phyloP scores from a whole-genome alignment of 2,113 vertebrate genomes.

The Eptatretus burgeri region DNA sequence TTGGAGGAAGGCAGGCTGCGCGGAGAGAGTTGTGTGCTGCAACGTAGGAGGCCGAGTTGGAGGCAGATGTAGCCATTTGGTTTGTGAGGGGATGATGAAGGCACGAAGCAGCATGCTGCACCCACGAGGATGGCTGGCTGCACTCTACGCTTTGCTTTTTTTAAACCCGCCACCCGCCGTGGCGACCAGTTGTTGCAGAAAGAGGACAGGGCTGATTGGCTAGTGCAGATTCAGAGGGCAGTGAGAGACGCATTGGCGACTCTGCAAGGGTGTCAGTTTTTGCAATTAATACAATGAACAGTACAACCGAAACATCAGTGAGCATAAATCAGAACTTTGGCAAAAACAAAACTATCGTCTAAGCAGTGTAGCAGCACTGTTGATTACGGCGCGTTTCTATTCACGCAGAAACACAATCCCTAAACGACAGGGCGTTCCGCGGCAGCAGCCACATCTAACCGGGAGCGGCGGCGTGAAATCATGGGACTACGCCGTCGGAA shows the following conservation, averaged over 20 bases:
- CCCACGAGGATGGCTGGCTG: slow-evolving; percentile 2
- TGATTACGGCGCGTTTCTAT: too few relatives aligned
- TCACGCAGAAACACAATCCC: too few relatives aligned
- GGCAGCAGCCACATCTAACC: not conserved
- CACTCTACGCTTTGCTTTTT: not conserved
- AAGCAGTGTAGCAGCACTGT: too few relatives aligned
- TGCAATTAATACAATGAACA: slow-evolving; percentile 84
- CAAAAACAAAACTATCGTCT: too few relatives aligned
- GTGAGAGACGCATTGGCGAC: slow-evolving; percentile 99
- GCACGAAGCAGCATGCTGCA: slow-evolving; percentile 2
- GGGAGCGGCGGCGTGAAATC: slow-evolving; percentile 21
- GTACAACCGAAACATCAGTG: slow-evolving; percentile 14
- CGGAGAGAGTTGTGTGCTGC: too few relatives aligned
- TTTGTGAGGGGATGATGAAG: not conserved
- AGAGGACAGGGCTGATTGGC: slow-evolving; percentile 92
- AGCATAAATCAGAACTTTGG: too few relatives aligned
- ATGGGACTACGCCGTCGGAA: slow-evolving; percentile 48
- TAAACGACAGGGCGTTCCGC: too few relatives aligned
- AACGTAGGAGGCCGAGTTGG: too few relatives aligned
- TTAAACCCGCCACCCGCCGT: slow-evolving; percentile 28
- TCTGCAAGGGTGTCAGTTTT: slow-evolving; percentile 99
- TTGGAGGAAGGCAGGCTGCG: too few relatives aligned
- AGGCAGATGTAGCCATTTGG: too few relatives aligned
- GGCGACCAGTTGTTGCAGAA: slow-evolving; percentile 99
- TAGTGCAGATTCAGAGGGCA: slow-evolving; percentile 97